A percentile compares a stretch with the other conserved stretches of the same genome.
phyloP scores from a whole-genome alignment of 2,888 invertebrate species.

The Xestoiulus laeticollis region DNA sequence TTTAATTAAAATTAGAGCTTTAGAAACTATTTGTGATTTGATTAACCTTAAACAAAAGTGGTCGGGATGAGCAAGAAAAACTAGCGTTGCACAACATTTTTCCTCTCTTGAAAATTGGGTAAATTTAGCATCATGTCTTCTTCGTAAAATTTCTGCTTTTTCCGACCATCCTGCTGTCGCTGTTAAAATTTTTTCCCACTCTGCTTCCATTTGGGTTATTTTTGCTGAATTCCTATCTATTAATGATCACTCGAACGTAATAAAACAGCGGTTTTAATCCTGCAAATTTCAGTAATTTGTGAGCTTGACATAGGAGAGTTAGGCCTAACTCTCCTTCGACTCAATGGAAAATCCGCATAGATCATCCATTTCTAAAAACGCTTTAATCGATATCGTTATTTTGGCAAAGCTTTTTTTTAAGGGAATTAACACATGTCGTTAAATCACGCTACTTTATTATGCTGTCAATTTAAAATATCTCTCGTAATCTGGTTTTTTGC shows the following conservation, averaged over 20 bases:
- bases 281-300: not conserved
- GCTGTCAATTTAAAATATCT: not conserved
- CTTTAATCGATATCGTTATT: not conserved
- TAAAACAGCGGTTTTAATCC: not conserved
- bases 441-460: not conserved
- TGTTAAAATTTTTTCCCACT: not conserved
- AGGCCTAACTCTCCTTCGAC: not conserved
- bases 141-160: not conserved
- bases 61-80: not conserved
- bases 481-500: not conserved
- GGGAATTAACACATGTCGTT: not conserved
- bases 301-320: not conserved
- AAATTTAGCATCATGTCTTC: not conserved
- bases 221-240: not conserved
- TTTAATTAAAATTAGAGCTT: not conserved
- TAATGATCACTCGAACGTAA: not conserved
- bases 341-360: not conserved
- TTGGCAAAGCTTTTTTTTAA: not conserved
- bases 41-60: not conserved
- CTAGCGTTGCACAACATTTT: not conserved
- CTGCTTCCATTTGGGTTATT: not conserved
- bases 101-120: not conserved
- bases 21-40: not conserved
- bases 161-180: not conserved
- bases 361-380: not conserved